Evolutionary conservation across 2,888 invertebrate species (phyloP).

Genomic region (Drepanosiphum platanoidis): DNA sequence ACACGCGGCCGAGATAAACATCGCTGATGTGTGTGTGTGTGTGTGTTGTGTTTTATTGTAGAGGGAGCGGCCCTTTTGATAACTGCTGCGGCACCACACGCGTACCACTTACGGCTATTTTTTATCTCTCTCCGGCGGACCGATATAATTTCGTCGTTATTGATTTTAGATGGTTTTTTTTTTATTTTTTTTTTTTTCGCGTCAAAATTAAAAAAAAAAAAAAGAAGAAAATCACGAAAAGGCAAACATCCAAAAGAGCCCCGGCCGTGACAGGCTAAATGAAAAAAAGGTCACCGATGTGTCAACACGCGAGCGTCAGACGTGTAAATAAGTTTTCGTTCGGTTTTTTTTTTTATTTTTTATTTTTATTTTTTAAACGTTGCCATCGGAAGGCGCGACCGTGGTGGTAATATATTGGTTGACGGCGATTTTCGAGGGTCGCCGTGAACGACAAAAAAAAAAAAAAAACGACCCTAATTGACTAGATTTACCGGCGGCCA

Average conservation of each 20-base stretch:
- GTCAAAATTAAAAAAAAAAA: slow-evolving; percentile 3
- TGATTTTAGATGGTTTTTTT: slow-evolving; percentile 45
- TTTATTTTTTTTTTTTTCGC: neutral
- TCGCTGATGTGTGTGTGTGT: slow-evolving; percentile 51
- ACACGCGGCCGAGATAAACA: slow-evolving; percentile 56
- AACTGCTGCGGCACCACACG: slow-evolving; percentile 11
- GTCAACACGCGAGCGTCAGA: slow-evolving; percentile 53
- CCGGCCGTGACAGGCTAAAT: slow-evolving; percentile 57
- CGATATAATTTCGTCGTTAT: slow-evolving; percentile 55
- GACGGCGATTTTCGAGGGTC: slow-evolving; percentile 49
- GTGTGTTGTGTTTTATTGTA: slow-evolving; percentile 49
- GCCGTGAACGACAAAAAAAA: neutral
- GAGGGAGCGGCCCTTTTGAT: slow-evolving; percentile 6
- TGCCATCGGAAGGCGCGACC: slow-evolving; percentile 20
- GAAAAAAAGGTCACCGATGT: slow-evolving; percentile 61
- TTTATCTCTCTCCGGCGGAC: slow-evolving; percentile 36
- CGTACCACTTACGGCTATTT: neutral
- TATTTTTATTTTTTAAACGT: slow-evolving; percentile 53
- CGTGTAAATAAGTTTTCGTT: slow-evolving; percentile 59
- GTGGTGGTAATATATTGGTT: slow-evolving; percentile 44
- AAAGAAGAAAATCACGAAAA: slow-evolving; percentile 50
- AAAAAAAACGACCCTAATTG: slow-evolving; percentile 53
- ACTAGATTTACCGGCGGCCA: slow-evolving; percentile 51
- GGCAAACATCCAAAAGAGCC: slow-evolving; percentile 16
- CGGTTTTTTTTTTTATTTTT: slow-evolving; percentile 30